Base-by-base conservation (phyloP, 2,797 vertebrate genomes). In the Pteropus rufus region DNA sequence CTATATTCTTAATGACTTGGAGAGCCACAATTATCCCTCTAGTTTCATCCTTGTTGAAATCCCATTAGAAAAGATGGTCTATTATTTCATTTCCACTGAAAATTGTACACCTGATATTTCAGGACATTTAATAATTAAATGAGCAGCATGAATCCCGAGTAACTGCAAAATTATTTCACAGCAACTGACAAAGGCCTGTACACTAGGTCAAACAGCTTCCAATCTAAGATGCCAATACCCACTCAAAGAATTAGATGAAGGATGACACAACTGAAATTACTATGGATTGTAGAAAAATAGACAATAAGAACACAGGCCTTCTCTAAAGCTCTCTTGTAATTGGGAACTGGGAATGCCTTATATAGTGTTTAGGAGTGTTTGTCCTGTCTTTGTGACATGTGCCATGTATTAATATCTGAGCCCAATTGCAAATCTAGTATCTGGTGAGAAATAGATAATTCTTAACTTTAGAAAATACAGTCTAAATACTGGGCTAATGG, bases 41-140 rank as follows among this genome's bases (percentile, higher is more conserved):
- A 91, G 88, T 86, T 95, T 86, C 70, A 81, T 82, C 16, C 41
- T 31, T 96, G 70, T 69, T 96, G 86, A 97, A 97, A 96, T 97
- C 94, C 85, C 96, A 91, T 89, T 95, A 91, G 96, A 96, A 80
- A 91, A 80, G 80, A 83, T 91, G 76, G 91, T 91, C 82, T 94
- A 84, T 95, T 95, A 94, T 89, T 97, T 93, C 52, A 95, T 91
- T 97, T 97, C 70, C 91, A 94, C 72, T 86, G 44, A 72, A 97
- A 96, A 96, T 93, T 93, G 62, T 39, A 91, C 36, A 91, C 85
- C 81, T 95, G 92, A 96, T 97, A 83, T 96, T 98, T 92, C 81
- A 93, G 56, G 67, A 72, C 94, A 96, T 97, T 98, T 98, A 97
- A 97, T 97, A 98, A 98, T 97, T 97, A 97, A 97, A 82, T 95